These are phyloP conservation scores for Aspidiotus destructor DNA, from an alignment of 2,888 invertebrate species.

Conservation along the genomic window DNA sequence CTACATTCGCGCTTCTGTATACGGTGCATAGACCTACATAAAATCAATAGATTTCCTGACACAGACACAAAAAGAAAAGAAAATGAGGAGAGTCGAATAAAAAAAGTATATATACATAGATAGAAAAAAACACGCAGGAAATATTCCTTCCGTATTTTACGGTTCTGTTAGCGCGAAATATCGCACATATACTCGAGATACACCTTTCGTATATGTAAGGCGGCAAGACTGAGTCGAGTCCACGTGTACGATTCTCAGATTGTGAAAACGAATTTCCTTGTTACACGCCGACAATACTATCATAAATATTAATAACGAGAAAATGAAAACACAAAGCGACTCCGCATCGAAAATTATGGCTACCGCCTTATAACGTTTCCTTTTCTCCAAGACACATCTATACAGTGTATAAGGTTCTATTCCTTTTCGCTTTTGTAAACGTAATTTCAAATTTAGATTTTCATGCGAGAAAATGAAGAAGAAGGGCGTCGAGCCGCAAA, in stretches of 20 bases:
- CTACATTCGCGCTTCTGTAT: too few species aligned
- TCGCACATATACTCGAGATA: background rate
- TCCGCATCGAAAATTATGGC: background rate
- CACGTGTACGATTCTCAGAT: slow-evolving; percentile 19
- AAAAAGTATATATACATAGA: too few species aligned
- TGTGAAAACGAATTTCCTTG: slow-evolving; percentile 22
- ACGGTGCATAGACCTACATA: too few species aligned
- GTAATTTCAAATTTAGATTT: slow-evolving; percentile 30
- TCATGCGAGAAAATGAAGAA: background rate
- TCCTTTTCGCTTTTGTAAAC: background rate
- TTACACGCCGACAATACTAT: slow-evolving; percentile 19
- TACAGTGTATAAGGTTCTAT: background rate
- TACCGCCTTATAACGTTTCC: background rate
- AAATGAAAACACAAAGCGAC: slow-evolving; percentile 31
- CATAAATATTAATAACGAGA: slow-evolving; percentile 32
- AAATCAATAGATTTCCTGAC: too few species aligned
- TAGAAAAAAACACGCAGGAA: too few species aligned
- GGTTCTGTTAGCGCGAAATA: background rate
- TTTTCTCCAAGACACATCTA: background rate
- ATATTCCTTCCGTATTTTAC: background rate
- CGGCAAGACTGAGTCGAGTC: background rate
- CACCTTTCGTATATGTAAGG: background rate
- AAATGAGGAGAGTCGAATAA: too few species aligned
- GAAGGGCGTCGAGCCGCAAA: too few species aligned
- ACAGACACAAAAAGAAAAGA: too few species aligned